Evolutionary conservation across 35 echinoderm and acorn worm genomes (phyloP).

Genomic region (Heliocidaris erythrogramma): DNA sequence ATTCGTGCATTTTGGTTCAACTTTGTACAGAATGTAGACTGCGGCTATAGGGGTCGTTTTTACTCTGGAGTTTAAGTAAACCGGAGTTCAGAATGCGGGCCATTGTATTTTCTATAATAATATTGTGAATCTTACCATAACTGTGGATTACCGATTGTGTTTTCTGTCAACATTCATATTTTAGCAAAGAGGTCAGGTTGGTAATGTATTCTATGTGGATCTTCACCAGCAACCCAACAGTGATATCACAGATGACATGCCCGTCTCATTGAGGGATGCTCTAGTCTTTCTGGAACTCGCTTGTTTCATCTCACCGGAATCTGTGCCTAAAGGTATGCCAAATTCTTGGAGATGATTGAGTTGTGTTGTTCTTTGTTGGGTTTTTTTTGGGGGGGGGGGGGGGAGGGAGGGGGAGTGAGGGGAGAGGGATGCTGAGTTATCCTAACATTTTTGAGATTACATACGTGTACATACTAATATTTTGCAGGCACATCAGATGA

Average conservation of each 20-base stretch:
- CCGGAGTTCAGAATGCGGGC: background rate
- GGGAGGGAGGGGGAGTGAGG: too few relatives aligned
- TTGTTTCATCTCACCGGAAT: constrained; percentile 73
- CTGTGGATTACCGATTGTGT: background rate
- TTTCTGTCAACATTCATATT: background rate
- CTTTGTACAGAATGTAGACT: too few relatives aligned
- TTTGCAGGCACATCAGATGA: too few relatives aligned
- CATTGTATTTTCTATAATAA: background rate
- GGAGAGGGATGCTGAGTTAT: too few relatives aligned
- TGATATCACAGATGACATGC: constrained; percentile 68
- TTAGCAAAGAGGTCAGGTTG: constrained; percentile 61
- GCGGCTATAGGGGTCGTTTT: too few relatives aligned
- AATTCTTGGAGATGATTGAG: too few relatives aligned
- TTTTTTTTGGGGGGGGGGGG: too few relatives aligned
- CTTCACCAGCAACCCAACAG: constrained; percentile 77
- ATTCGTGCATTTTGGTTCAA: too few relatives aligned
- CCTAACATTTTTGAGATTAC: too few relatives aligned
- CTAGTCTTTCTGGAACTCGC: constrained; percentile 88
- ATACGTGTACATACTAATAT: too few relatives aligned
- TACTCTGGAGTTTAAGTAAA: too few relatives aligned
- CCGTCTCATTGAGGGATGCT: constrained; percentile 82
- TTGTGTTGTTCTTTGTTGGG: too few relatives aligned
- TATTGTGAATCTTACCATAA: background rate
- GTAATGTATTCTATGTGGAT: constrained; percentile 76
- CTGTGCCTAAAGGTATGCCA: constrained; percentile 54